Conservation (phyloP, 2,888 invertebrate genomes). For the Epicampocera succincta region DNA sequence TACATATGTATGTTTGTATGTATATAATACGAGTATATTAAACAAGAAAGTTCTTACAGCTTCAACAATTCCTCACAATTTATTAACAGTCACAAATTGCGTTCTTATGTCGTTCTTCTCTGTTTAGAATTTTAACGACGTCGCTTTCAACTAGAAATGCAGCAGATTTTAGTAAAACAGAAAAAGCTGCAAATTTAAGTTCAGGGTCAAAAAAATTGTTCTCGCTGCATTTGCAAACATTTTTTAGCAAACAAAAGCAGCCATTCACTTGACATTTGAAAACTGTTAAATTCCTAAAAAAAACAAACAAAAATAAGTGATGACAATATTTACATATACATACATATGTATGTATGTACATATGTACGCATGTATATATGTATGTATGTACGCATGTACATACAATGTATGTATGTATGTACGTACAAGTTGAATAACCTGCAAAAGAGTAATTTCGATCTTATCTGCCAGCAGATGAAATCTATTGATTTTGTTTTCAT, state of each 20-base stretch:
- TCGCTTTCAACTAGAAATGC: slow-evolving; percentile 42
- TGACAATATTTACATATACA: not conserved
- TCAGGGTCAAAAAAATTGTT: slow-evolving; percentile 65
- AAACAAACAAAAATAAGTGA: not conserved
- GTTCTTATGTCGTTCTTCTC: slow-evolving; percentile 26
- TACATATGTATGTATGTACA: not conserved
- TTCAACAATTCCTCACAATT: slow-evolving; percentile 18
- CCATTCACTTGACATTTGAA: slow-evolving; percentile 57
- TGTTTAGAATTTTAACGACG: slow-evolving; percentile 17
- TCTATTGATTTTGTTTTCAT: slow-evolving; percentile 27
- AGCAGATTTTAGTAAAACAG: slow-evolving; percentile 2
- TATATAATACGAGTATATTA: no score
- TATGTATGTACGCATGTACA: not conserved
- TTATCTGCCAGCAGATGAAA: slow-evolving; percentile 9
- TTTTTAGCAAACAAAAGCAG: not conserved
- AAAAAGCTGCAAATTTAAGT: slow-evolving; percentile 35
- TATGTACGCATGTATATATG: no score
- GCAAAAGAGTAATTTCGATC: slow-evolving; percentile 22
- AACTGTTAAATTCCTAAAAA: slow-evolving; percentile 32
- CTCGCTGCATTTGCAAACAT: slow-evolving; percentile 25
- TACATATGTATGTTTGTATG: no score
- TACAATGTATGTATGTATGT: no score
- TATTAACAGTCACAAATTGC: slow-evolving; percentile 2
- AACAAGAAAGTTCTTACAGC: no score
- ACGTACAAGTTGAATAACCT: slow-evolving; percentile 46